Evolutionary conservation across 2,888 invertebrate species (phyloP), one percentile per base, ranked within the genome.

Genomic region (Epinotia nisella): DNA sequence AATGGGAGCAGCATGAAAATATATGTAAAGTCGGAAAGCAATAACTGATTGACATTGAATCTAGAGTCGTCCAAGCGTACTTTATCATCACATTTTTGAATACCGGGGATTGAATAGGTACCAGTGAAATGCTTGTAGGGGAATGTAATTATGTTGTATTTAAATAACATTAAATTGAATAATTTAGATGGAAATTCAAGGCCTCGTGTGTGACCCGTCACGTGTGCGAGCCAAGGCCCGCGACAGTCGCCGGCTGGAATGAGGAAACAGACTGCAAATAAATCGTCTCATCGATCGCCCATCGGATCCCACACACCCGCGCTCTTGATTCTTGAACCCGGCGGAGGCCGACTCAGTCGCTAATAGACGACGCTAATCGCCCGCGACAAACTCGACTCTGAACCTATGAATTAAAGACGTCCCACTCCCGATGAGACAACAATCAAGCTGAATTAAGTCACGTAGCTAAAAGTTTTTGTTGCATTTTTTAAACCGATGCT

Each of bases 261-360:
- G 64, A 65, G 71, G 71, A 71, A 64, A 58, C 58, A n/a, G 21
- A 5, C 45, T 19, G 55, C 49, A 35, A n/a, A 51, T 59, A 65
- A 58, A 71, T 59, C 49, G 67, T 65, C 71, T 39, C 65, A 70
- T 66, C 71, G 55, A 67, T 72, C 58, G 53, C 11, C 19, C 29
- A 29, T 61, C n/a, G 53, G 59, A 70, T 55, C 62, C 61, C 60
- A 39, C 59, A 49, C 49, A 10, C 56, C 56, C 29, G 49, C 29
- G 71, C 19, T 53, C 71, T 71, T 71, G 71, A 71, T n/a, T 53
- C 71, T 71, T 71, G 71, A 71, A 65, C 71, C 61, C 41, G 51
- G 21, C 19, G 21, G 53, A 71, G 71, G 71, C 65, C 71, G 64
- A 41, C n/a, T 15, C 61, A 64, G 49, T 68, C 49, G 60, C 49